These are phyloP conservation scores for Peromyscus eremicus DNA, from an alignment of 2,797 vertebrate species.

Conservation along the genomic window DNA sequence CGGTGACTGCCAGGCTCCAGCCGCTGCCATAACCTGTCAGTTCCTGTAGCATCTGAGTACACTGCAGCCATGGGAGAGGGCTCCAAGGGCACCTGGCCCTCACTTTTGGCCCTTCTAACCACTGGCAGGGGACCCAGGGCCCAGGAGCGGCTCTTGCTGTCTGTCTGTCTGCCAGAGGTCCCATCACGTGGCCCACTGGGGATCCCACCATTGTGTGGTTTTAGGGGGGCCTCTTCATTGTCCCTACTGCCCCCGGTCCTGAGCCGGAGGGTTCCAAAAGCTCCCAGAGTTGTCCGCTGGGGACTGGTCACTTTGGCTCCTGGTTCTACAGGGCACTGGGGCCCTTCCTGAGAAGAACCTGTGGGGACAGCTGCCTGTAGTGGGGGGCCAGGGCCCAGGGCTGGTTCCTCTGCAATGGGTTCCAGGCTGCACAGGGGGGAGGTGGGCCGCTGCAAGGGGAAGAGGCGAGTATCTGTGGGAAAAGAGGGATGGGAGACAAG, in stretches of 20 bases:
- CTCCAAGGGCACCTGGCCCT: conserved; percentile 87
- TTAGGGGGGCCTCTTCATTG: neutral
- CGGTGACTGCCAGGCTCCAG: conserved; percentile 91
- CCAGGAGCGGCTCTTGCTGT: conserved; percentile 19
- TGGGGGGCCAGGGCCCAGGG: conserved; percentile 75
- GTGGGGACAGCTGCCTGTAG: conserved; percentile 69
- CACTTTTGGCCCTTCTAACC: conserved; percentile 89
- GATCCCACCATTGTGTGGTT: neutral
- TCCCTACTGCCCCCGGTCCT: neutral
- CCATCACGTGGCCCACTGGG: accelerated
- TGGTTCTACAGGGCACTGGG: conserved; percentile 38
- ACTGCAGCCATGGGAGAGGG: conserved; percentile 90
- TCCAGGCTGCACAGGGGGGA: conserved; percentile 90
- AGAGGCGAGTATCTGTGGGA: conserved; percentile 86
- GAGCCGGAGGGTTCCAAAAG: neutral
- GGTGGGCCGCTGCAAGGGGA: conserved; percentile 88
- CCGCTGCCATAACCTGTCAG: conserved; percentile 95
- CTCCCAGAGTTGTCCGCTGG: conserved; percentile 32
- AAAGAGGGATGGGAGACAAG: neutral
- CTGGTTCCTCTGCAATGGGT: conserved; percentile 91
- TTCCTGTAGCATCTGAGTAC: conserved; percentile 92
- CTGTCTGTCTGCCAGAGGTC: neutral
- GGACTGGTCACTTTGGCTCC: conserved; percentile 30
- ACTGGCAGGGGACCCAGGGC: conserved; percentile 12
- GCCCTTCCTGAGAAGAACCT: conserved; percentile 80